Conservation (phyloP, 23 tunicate genomes). For the Halocynthia aurantium region DNA sequence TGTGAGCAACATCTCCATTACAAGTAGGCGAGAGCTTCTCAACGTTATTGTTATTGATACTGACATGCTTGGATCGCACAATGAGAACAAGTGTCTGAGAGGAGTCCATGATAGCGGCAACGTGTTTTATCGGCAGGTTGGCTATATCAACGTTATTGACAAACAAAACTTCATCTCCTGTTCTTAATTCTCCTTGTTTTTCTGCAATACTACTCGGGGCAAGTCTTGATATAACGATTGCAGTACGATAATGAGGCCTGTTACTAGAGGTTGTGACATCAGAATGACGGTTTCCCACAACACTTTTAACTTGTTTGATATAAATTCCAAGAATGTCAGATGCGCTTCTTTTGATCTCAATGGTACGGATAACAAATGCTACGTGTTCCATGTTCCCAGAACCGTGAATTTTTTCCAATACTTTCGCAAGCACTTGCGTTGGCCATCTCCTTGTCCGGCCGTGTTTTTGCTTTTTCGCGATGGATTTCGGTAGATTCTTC, state of each 20-base stretch:
- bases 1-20: neutral
- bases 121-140: conserved; percentile 35
- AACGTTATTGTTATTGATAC: conserved; percentile 16
- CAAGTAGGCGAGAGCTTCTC: neutral
- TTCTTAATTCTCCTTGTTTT: conserved; percentile 19
- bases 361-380: conserved; percentile 34
- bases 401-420: neutral
- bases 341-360: conserved; percentile 37
- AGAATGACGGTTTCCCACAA: neutral
- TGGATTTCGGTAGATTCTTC: neutral
- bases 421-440: conserved; percentile 3
- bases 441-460: conserved; percentile 9
- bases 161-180: conserved; percentile 72
- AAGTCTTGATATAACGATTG: conserved; percentile 56
- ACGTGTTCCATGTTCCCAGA: conserved; percentile 3
- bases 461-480: conserved; percentile 5
- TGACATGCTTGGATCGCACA: conserved; percentile 18
- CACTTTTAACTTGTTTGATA: conserved; percentile 50
- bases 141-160: conserved; percentile 53
- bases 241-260: neutral
- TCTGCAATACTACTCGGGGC: conserved; percentile 36
- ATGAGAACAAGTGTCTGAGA: conserved; percentile 39
- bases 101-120: conserved; percentile 74
- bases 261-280: conserved; percentile 1
- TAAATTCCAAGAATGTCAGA: conserved; percentile 59